phyloP scores from a whole-genome alignment of 2,888 invertebrate genomes.

The Taphrorychus bicolor region DNA sequence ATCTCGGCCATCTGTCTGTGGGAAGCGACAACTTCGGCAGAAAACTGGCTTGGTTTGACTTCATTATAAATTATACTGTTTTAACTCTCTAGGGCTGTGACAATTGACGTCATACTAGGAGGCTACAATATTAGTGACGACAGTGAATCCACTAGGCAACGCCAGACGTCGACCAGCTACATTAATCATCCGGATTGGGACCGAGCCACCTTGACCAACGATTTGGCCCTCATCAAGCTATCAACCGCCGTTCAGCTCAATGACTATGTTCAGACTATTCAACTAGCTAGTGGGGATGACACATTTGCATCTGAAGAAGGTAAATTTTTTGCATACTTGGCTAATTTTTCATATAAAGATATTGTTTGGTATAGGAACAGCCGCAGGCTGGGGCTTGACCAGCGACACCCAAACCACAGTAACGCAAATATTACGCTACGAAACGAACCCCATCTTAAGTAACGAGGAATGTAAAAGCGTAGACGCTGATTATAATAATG shows the following conservation, averaged over 20 bases:
- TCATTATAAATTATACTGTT: too few species aligned
- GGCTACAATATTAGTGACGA: constrained; percentile 50
- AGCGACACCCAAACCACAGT: neutral
- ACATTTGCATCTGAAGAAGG: constrained; percentile 48
- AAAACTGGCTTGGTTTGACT: too few species aligned
- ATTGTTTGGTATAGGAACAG: constrained; percentile 22
- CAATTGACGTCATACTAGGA: constrained; percentile 43
- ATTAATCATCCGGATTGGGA: constrained; percentile 38
- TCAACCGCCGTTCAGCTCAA: constrained; percentile 35
- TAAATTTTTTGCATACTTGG: constrained; percentile 56
- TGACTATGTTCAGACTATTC: constrained; percentile 35
- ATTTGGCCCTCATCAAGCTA: constrained; percentile 42
- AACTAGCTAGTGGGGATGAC: constrained; percentile 31
- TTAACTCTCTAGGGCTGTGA: constrained; percentile 20
- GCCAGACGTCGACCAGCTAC: constrained; percentile 36
- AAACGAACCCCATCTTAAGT: constrained; percentile 20
- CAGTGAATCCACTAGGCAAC: constrained; percentile 50
- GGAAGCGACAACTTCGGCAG: too few species aligned
- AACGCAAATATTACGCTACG: constrained; percentile 31
- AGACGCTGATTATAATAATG: constrained; percentile 14
- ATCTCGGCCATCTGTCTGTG: too few species aligned
- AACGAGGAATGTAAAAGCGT: constrained; percentile 37
- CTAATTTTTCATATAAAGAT: constrained; percentile 20
- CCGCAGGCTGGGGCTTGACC: constrained; percentile 42
- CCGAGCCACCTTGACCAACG: constrained; percentile 20